Evolutionary conservation across 2,888 invertebrate genomes (phyloP), one percentile per base, ranked within the genome.

Genomic region (Noctua pronuba): DNA sequence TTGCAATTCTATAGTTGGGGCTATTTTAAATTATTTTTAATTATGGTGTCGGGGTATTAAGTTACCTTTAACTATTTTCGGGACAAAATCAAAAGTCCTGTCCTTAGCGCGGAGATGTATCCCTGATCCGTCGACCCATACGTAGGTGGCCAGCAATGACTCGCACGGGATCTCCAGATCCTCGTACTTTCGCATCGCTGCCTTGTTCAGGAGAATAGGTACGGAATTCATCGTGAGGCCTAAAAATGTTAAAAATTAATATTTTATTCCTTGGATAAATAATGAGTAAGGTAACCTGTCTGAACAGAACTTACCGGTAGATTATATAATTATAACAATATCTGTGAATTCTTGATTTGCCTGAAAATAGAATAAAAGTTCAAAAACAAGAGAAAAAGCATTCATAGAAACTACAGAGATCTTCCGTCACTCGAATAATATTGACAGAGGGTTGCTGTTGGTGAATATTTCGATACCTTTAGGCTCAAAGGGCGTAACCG

Each of bases 111-210:
- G 96, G 21, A 98, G 87, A 88, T 97, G 96, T 89, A 98, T 97
- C 1, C 98, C 98, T 0, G 97, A 97, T 7, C 98, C 98, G 88
- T 98, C 98, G 79, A 98, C 97, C 98, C 98, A 98, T 1, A 98
- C 96, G 91, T 98, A 98, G 72, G 97, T 97, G 28, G 97, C 97
- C 78, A 98, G 97, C 13, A 97, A 93, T 16, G 96, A 94, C 69
- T 97, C 97, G 81, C 97, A 97, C 0, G 97, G 97, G 69, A 97
- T 95, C 75, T 97, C 97, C 46, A 98, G 93, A 80, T 97, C 97
- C 89, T 97, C 95, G 92, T 97, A 97, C 83, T 97, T 97, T 72
- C 97, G 95, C 94, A 97, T 95, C 4, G 96, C 91, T 35, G 95
- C 94, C 88, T 97, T 97, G 85, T 97, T 97, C 75, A 97, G 87